Percentiles rank a stretch among this genome's conserved stretches.
Evolutionary conservation across 2,113 vertebrate genomes (phyloP).

Genomic region (Haemorhous mexicanus): DNA sequence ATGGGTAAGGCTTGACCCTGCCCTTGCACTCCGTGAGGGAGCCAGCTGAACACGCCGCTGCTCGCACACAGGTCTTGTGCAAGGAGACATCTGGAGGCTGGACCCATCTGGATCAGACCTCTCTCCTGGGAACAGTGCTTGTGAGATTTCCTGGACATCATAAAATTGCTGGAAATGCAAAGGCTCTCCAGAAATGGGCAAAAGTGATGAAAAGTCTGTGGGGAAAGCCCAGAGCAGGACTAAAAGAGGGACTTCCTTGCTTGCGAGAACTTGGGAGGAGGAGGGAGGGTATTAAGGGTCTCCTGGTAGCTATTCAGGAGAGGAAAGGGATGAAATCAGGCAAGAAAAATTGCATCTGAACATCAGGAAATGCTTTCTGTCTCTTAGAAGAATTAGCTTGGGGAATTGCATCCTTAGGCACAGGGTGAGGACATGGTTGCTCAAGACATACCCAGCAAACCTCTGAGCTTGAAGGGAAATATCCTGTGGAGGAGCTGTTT

Average conservation of each 20-base stretch:
- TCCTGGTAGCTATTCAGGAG: background rate
- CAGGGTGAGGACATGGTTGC: rapidly evolving
- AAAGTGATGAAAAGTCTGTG: background rate
- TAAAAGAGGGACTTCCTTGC: background rate
- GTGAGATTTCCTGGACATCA: background rate
- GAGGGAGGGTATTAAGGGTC: background rate
- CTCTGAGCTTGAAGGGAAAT: background rate
- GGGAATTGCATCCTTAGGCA: background rate
- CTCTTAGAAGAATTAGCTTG: background rate
- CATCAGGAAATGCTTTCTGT: slow-evolving; percentile 33
- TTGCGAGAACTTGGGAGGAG: background rate
- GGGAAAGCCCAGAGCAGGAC: background rate
- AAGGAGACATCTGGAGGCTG: slow-evolving; percentile 26
- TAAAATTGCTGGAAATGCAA: background rate
- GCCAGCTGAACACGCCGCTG: background rate
- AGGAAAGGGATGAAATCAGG: slow-evolving; percentile 13
- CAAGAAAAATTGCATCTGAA: background rate
- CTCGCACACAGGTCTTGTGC: background rate
- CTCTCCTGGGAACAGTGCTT: background rate
- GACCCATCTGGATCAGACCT: slow-evolving; percentile 1
- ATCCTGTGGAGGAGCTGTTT: background rate
- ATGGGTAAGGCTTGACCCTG: background rate
- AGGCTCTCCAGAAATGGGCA: background rate
- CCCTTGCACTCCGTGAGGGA: background rate
- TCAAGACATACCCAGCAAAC: rapidly evolving